Evolutionary conservation across 2,113 vertebrate species (phyloP).

Genomic region (Columbina picui): DNA sequence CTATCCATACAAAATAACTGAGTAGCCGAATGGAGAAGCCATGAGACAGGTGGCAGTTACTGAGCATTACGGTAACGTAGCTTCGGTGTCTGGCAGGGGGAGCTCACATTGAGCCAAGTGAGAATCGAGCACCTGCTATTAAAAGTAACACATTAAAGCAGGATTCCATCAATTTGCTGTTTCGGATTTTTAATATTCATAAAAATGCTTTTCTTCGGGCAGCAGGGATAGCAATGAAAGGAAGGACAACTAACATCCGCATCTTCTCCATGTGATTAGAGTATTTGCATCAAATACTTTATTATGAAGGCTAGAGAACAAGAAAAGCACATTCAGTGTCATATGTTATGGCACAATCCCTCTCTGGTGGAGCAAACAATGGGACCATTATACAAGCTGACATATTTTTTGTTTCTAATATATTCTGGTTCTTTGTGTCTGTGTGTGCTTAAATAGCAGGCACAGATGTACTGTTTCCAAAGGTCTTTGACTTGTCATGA

Average conservation of each 20-base stretch:
- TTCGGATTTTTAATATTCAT: slow-evolving; percentile 82
- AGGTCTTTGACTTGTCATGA: slow-evolving; percentile 78
- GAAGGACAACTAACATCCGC: slow-evolving; percentile 21
- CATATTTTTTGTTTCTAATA: slow-evolving; percentile 81
- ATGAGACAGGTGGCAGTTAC: slow-evolving; percentile 74
- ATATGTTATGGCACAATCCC: slow-evolving; percentile 73
- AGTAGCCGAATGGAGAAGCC: slow-evolving; percentile 56
- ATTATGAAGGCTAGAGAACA: slow-evolving; percentile 63
- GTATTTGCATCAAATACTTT: slow-evolving; percentile 62
- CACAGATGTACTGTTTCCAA: slow-evolving; percentile 78
- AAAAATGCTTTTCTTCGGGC: slow-evolving; percentile 48
- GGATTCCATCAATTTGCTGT: slow-evolving; percentile 79
- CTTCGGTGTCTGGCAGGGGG: slow-evolving; percentile 73
- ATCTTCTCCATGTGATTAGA: slow-evolving; percentile 54
- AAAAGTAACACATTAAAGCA: slow-evolving; percentile 76
- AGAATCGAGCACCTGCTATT: slow-evolving; percentile 60
- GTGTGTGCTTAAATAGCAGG: slow-evolving; percentile 76
- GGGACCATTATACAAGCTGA: slow-evolving; percentile 74
- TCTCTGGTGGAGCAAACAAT: slow-evolving; percentile 74
- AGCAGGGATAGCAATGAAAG: not conserved
- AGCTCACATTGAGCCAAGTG: slow-evolving; percentile 74
- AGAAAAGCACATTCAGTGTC: slow-evolving; percentile 70
- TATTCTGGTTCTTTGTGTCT: slow-evolving; percentile 76
- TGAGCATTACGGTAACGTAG: slow-evolving; percentile 40
- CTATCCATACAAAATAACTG: slow-evolving; percentile 34